Conservation (phyloP, 2,888 invertebrate species). For the Boloria euphrosyne region DNA sequence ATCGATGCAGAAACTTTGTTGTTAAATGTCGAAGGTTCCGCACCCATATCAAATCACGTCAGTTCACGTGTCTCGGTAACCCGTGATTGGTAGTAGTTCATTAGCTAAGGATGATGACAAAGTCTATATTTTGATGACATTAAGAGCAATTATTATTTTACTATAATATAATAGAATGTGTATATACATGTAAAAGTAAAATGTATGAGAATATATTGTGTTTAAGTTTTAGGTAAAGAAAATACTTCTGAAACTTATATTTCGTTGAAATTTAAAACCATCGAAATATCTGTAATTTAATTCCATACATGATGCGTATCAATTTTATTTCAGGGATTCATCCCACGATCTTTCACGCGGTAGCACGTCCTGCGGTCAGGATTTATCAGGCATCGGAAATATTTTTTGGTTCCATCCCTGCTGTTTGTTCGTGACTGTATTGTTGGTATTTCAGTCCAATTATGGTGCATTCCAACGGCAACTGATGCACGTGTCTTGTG, state of each 20-base stretch:
- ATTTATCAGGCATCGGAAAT: constrained; percentile 71
- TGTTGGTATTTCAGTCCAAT: constrained; percentile 22
- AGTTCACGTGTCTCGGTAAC: constrained; percentile 15
- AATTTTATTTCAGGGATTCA: constrained; percentile 47
- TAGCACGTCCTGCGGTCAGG: constrained; percentile 69
- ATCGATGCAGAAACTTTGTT: constrained; percentile 43
- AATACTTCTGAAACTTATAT: too few relatives aligned
- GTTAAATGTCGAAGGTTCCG: constrained; percentile 17
- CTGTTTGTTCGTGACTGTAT: constrained; percentile 50
- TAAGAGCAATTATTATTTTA: too few relatives aligned
- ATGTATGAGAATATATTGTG: too few relatives aligned
- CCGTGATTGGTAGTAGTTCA: too few relatives aligned
- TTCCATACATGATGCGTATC: constrained; percentile 50
- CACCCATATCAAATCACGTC: constrained; percentile 32
- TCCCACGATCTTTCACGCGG: constrained; percentile 59
- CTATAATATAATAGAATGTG: too few relatives aligned
- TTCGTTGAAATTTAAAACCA: too few relatives aligned
- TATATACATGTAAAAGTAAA: too few relatives aligned
- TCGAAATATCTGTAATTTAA: constrained; percentile 60
- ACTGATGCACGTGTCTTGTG: background rate
- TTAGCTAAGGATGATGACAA: too few relatives aligned
- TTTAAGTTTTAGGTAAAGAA: too few relatives aligned
- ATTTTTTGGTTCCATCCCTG: constrained; percentile 68
- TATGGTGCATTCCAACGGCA: constrained; percentile 20
- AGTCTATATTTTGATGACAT: too few relatives aligned